Conservation (phyloP, 2,113 vertebrate genomes). For the Alectura lathami region DNA sequence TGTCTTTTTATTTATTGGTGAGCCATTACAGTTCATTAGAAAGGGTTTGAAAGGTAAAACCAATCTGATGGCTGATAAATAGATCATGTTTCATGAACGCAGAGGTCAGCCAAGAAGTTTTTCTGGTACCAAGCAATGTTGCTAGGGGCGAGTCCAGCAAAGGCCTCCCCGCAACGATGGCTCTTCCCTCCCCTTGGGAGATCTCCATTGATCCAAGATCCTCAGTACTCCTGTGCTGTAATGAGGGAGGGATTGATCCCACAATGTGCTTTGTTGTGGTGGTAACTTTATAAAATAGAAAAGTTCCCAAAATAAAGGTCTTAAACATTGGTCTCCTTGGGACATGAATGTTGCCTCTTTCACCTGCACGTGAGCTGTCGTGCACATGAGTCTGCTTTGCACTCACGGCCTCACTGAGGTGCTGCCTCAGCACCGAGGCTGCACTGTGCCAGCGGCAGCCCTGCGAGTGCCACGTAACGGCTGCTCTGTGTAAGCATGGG, state of each 20-base stretch:
- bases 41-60: not conserved
- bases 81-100: not conserved
- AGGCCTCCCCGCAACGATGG: not conserved
- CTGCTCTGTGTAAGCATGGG: not conserved
- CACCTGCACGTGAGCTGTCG: not conserved
- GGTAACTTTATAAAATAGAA: not conserved
- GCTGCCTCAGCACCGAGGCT: not conserved
- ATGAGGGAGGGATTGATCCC: not conserved
- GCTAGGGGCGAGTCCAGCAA: not conserved
- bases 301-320: not conserved
- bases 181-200: not conserved
- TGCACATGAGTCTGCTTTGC: not conserved
- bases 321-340: not conserved
- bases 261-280: accelerated
- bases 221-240: accelerated
- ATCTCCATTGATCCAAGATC: not conserved
- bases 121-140: not conserved
- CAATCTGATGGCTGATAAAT: not conserved
- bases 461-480: accelerated
- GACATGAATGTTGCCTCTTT: accelerated
- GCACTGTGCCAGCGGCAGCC: accelerated
- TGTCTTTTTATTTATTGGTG: not conserved
- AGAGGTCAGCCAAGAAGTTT: not conserved
- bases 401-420: accelerated
- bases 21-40: not conserved